Evolutionary conservation across 2,113 vertebrate genomes (phyloP), one percentile per base, ranked within the genome.

Genomic region (Menidia beryllina): DNA sequence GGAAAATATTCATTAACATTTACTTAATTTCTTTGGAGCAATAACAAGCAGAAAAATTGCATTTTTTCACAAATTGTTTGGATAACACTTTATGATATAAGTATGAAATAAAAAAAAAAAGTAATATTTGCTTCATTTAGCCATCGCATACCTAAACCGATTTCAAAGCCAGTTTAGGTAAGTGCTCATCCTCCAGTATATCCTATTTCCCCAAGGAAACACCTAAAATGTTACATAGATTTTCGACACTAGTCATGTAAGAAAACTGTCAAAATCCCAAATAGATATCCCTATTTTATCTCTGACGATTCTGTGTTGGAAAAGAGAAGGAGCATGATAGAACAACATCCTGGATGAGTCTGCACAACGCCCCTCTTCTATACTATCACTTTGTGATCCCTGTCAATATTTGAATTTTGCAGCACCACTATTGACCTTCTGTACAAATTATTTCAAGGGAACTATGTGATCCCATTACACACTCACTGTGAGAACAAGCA

Each of bases 261-360:
- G 48, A 17, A 51, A 38, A 51, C 47, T 21, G 24, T 34, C 23
- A 41, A 53, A 9, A 17, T 1, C 8, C 36, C 62, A 65, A 39
- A 19, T 11, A 5, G 23, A 12, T 41, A 11, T 26, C 11, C 51
- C 51, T 64, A n/a, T n/a, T n/a, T n/a, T n/a, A n/a, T n/a, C n/a
- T n/a, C n/a, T 7, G 11, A 13, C 39, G 69, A 38, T 27, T 38
- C 27, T 36, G 17, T 5, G 24, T 7, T 26, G 5, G 53, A 19
- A 41, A 17, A 41, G 48, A 55, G 24, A 0, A 23, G 30, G 55
- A 30, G 10, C 1, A 2, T 49, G 24, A 25, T 11, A 45, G 5
- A 45, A 9, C 23, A 51, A 26, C 66, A 69, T 39, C 38, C 47
- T 45, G 25, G 30, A 60, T 27, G 61, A 3, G 8, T 69, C 27